Evolutionary conservation across 2,797 vertebrate genomes (phyloP).

Genomic region (Cossypha caffra): DNA sequence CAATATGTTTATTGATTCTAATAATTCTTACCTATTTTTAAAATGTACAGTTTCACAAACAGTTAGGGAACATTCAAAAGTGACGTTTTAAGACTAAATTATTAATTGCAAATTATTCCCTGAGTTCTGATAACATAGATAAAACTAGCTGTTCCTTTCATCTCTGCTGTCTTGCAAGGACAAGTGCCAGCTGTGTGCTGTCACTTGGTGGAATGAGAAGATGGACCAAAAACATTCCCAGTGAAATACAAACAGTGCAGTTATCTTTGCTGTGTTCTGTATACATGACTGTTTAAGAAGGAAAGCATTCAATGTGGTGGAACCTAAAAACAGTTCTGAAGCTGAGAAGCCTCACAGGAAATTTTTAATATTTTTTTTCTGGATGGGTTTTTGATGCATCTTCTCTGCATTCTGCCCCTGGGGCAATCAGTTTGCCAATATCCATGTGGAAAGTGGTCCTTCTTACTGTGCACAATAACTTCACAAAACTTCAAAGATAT

Average conservation of each 20-base stretch:
- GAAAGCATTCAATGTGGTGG: background rate
- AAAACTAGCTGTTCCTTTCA: background rate
- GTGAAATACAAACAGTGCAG: background rate
- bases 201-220: background rate
- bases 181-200: background rate
- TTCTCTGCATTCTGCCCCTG: background rate
- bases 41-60: background rate
- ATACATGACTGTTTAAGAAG: background rate
- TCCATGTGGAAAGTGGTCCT: background rate
- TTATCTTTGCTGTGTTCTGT: background rate
- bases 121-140: background rate
- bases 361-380: background rate
- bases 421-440: background rate
- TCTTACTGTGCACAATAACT: conserved; percentile 5
- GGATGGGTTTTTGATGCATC: background rate
- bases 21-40: background rate
- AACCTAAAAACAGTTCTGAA: conserved; percentile 10
- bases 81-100: conserved; percentile 2
- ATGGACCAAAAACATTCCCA: background rate
- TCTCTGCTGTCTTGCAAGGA: background rate
- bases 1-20: background rate
- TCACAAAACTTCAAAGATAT: conserved; percentile 16
- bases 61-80: background rate
- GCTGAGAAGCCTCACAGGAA: background rate
- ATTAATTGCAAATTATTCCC: conserved; percentile 1